A percentile compares a stretch with the other conserved stretches of the same genome.
Evolutionary conservation across 1,140 invertebrate genomes (phyloP).

Genomic region (Helicoverpa zea): DNA sequence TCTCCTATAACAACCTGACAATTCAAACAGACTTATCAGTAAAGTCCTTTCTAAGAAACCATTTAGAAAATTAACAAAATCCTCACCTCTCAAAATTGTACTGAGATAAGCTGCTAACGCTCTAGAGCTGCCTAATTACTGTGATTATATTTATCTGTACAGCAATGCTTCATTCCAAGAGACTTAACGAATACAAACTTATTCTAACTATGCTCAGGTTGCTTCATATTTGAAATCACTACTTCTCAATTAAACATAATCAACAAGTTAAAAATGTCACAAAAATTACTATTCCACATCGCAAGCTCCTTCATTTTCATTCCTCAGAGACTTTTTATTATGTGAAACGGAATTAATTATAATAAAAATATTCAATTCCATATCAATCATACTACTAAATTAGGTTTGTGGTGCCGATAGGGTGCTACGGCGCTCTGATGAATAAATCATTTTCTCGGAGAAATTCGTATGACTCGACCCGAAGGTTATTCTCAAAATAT

Average conservation of each 20-base stretch:
- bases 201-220: background rate
- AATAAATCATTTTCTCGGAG: slow-evolving; percentile 53
- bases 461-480: slow-evolving; percentile 49
- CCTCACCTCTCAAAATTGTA: background rate
- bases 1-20: background rate
- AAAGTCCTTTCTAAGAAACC: background rate
- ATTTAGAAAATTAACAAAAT: background rate
- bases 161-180: background rate
- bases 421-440: slow-evolving; percentile 45
- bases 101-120: background rate
- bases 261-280: background rate
- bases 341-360: slow-evolving; percentile 44
- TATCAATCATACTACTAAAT: slow-evolving; percentile 48
- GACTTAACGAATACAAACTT: background rate
- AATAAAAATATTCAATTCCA: slow-evolving; percentile 42
- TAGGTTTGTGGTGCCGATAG: slow-evolving; percentile 49
- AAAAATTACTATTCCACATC: background rate
- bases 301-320: background rate
- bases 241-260: background rate
- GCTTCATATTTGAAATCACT: background rate
- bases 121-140: background rate
- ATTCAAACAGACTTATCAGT: background rate
- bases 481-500: slow-evolving; percentile 35
- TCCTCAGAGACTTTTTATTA: slow-evolving; percentile 16
- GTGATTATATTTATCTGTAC: no score